Evolutionary conservation across 2,113 vertebrate genomes (phyloP).

Genomic region (Sialia sialis): DNA sequence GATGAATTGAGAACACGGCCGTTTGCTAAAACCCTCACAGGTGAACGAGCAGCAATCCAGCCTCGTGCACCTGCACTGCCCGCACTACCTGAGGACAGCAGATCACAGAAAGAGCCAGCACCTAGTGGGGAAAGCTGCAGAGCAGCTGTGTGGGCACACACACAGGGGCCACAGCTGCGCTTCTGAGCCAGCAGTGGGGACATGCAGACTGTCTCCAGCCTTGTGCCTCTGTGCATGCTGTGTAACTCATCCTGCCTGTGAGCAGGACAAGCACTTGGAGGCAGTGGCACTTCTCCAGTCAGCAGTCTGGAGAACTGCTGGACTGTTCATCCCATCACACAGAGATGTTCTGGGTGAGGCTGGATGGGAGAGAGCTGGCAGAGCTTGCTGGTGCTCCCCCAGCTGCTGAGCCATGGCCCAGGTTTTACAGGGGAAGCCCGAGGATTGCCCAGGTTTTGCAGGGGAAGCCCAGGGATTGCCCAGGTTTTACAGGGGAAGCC

Average conservation of each 20-base stretch:
- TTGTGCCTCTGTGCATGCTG: rapidly evolving
- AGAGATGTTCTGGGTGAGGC: neutral
- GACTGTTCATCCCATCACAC: neutral
- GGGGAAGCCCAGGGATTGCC: neutral
- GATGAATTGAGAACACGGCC: rapidly evolving
- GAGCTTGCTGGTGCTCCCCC: neutral
- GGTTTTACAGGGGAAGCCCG: neutral
- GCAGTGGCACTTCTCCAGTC: neutral
- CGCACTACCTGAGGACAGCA: neutral
- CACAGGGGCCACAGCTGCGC: rapidly evolving
- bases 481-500: neutral
- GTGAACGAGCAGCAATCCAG: neutral
- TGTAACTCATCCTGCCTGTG: neutral
- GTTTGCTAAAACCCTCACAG: neutral
- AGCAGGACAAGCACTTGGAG: neutral
- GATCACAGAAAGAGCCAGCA: neutral
- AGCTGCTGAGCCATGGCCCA: rapidly evolving
- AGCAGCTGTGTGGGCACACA: neutral
- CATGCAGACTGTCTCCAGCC: neutral
- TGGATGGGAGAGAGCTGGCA: neutral
- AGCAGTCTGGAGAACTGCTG: neutral
- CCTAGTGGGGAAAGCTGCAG: neutral
- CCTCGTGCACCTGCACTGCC: neutral
- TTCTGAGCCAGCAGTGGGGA: neutral
- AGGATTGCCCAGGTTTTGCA: neutral